Base-by-base conservation (phyloP, 2,888 invertebrate species). In the Phoenoteleia sp. region DNA sequence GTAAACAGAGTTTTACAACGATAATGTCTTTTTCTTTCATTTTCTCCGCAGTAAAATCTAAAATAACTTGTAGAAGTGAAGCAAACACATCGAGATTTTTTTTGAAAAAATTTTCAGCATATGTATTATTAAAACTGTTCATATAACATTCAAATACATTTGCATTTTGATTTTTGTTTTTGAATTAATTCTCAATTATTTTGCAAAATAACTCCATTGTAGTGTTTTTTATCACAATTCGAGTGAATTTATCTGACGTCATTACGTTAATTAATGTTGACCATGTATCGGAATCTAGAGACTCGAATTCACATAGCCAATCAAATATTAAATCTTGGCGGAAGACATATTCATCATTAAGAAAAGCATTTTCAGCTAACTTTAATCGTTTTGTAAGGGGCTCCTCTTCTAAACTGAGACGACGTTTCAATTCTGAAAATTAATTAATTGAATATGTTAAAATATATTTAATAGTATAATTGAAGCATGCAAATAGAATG, bases 361-460 rank as follows among this genome's bases (percentile, higher is more conserved):
- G 91, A 2, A 95, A 94, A 1, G 94, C 93, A 91, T 95, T 95
- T 87, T 94, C 95, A 0, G 95, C 95, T 0, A 95, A 91, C 85
- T 95, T 94, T 1, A 95, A 91, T 6, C 95, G 93, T 88, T 95
- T 95, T 0, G 94, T 88, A 5, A 95, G 79, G 0, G 95, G 94
- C 71, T 94, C 94, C 1, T 90, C 89, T 3, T 91, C 88, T 7
- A 13, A 33, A 47, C 47, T 19, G 3, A 72, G 47, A 2, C 23
- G 17, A 2, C 60, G 11, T 49, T 72, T 72, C 11, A 72, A 19
- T 60, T 60, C 72, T 72, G 36, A 3, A 58, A 54, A 58, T 25
- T 29, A 67, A 25, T 23, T n/a, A n/a, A n/a, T n/a, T n/a, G n/a
- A n/a, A n/a, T n/a, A n/a, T n/a, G n/a, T n/a, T n/a, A n/a, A n/a